A percentile compares a stretch with the other conserved stretches of the same genome.
Conservation (phyloP, 1,140 invertebrate genomes). For the Matsumurasca onukii region DNA sequence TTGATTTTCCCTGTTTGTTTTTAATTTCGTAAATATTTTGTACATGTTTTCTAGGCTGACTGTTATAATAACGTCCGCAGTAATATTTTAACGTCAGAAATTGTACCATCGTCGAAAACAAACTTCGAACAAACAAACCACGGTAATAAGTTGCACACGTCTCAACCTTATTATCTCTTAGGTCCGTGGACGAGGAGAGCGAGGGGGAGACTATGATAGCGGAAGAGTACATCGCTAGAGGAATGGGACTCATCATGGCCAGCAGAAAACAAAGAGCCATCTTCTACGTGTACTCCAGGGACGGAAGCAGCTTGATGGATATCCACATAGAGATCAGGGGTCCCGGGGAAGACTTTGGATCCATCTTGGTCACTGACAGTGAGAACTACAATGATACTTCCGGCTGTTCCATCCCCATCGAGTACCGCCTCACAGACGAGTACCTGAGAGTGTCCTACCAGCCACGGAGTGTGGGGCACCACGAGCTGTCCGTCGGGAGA, state of each 20-base stretch:
- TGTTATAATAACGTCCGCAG: no score
- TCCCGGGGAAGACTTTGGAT: conserved; percentile 51
- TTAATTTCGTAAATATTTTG: no score
- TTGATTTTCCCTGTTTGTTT: no score
- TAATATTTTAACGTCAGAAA: no score
- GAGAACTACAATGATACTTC: conserved; percentile 47
- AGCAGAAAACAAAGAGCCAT: conserved; percentile 52
- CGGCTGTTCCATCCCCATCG: conserved; percentile 49
- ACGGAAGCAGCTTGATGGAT: conserved; percentile 51
- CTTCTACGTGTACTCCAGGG: conserved; percentile 54
- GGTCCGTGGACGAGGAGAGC: conserved; percentile 39
- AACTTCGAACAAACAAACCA: no score
- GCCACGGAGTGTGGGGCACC: conserved; percentile 49
- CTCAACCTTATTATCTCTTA: background rate
- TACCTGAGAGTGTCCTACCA: conserved; percentile 49
- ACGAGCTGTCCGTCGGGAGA: conserved; percentile 53
- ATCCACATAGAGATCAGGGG: conserved; percentile 52
- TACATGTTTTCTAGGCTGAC: no score
- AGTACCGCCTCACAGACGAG: conserved; percentile 50
- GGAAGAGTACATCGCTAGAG: conserved; percentile 52
- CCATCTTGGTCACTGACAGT: conserved; percentile 48
- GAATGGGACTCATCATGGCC: conserved; percentile 56
- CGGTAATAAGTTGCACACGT: no score
- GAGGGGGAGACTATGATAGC: conserved; percentile 9
- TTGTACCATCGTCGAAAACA: no score